Evolutionary conservation across 1,140 invertebrate species (phyloP), one percentile per base, ranked within the genome.

Genomic region (Dendrolimus kikuchii): DNA sequence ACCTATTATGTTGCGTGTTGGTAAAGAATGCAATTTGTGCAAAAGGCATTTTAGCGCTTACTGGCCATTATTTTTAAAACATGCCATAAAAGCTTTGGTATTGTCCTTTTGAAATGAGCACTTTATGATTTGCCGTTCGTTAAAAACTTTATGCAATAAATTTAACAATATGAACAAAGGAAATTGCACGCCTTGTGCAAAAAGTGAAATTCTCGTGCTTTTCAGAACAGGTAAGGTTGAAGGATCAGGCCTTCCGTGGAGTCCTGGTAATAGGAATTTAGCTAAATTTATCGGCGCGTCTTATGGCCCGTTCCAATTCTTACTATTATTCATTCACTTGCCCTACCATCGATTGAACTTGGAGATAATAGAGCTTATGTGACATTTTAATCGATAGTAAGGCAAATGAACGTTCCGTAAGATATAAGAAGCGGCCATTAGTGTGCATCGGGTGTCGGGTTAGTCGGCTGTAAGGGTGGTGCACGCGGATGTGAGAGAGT

Each of bases 401-500:
- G 23, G 23, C 23, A 23, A n/a, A 23, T 23, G 23, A 23, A 23
- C 23, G 23, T 23, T 23, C 23, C 1, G 23, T 23, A 23, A 23
- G 23, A 23, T 23, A 23, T 23, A 23, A 23, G 3, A 2, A 3
- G 23, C 23, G 23, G 23, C 23, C 23, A 23, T 23, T 23, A 23
- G 23, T 23, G 23, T 23, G 23, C 23, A 23, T 23, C 23, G 23
- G 23, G 23, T 23, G 23, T 23, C 23, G 23, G 23, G 23, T 23
- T 23, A 23, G 23, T 23, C 23, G 23, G 23, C 23, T 60, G 45
- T 57, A 40, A 47, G 42, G 49, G 36, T 50, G 46, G 39, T 41
- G 36, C 8, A 63, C 79, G 69, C 76, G 77, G 77, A 78, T 79
- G 72, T 84, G 81, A 67, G 67, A 63, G 71, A 81, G 86, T 80